Conservation (phyloP, 2,888 invertebrate species). For the Halocaridina rubra region DNA sequence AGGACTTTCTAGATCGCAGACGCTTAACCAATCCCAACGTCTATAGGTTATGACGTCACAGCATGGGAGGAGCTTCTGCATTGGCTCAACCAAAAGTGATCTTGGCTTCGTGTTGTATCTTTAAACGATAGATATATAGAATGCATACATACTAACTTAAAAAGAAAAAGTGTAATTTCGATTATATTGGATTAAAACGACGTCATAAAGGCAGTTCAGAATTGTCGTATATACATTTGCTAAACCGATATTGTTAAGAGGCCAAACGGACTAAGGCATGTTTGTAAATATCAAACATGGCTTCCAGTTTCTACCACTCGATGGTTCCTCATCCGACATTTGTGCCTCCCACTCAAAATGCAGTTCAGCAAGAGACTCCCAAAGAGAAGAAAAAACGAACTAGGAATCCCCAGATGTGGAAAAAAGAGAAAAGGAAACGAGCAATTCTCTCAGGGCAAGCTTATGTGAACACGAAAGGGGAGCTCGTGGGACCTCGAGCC, state of each 20-base stretch:
- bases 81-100: too few relatives aligned
- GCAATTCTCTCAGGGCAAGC: constrained; percentile 73
- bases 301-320: constrained; percentile 53
- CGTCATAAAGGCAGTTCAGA: too few relatives aligned
- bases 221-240: too few relatives aligned
- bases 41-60: constrained; percentile 16
- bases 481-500: constrained; percentile 73
- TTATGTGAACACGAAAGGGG: constrained; percentile 74
- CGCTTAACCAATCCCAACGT: constrained; percentile 29
- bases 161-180: too few relatives aligned
- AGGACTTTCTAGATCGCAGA: constrained; percentile 62
- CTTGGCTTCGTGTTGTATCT: too few relatives aligned
- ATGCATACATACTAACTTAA: too few relatives aligned
- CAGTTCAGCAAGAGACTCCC: constrained; percentile 28
- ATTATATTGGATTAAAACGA: too few relatives aligned
- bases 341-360: constrained; percentile 48
- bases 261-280: too few relatives aligned
- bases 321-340: constrained; percentile 55
- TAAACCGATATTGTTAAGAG: too few relatives aligned
- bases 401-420: constrained; percentile 70
- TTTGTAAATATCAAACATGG: constrained; percentile 57
- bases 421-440: constrained; percentile 74
- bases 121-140: too few relatives aligned
- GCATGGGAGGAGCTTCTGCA: constrained; percentile 27
- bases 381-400: constrained; percentile 56